Base-by-base conservation (phyloP, 2,113 vertebrate genomes). In the Axis porcinus region DNA sequence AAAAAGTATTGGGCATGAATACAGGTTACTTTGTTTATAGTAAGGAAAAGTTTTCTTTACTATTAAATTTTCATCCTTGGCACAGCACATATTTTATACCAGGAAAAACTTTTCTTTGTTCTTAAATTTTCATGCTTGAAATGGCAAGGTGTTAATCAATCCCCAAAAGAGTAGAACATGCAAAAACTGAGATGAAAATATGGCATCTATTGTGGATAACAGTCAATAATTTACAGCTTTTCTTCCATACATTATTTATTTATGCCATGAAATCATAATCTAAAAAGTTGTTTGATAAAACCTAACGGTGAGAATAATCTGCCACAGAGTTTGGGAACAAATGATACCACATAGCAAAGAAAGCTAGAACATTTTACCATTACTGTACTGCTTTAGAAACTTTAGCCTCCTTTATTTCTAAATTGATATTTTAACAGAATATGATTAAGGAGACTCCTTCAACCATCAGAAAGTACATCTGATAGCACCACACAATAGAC, bases 381-480 rank as follows among this genome's bases (percentile, higher is more conserved):
- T 60, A 16, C 45, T 55, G 5, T 21, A 82, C 74, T 95, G 74
- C 82, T 76, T 95, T 60, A 93, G 47, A 85, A 45, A 2, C 1
- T 33, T 45, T 55, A 67, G 30, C 2, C 3, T 91, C 27, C 55
- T 95, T 21, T 4, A 82, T 91, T 97, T 96, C 33, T 97, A 86
- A 89, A 93, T 57, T 95, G n/a, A 60, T 96, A 95, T 91, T 98
- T 57, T 86, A 83, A 43, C 60, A 93, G 70, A 86, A 95, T 16
- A 93, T 95, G 50, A 97, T 81, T 95, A 98, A 97, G n/a, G 91
- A 93, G n/a, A 94, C 85, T 84, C 84, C 78, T 97, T 95, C 86
- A 93, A 33, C 89, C 55, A 45, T 85, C 33, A 95, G 74, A 90
- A 91, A 96, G 92, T 95, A 64, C 36, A 70, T 94, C 43, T 86